Base-by-base conservation (phyloP, 2,797 vertebrate genomes). In the Brachyalestes nurse region DNA sequence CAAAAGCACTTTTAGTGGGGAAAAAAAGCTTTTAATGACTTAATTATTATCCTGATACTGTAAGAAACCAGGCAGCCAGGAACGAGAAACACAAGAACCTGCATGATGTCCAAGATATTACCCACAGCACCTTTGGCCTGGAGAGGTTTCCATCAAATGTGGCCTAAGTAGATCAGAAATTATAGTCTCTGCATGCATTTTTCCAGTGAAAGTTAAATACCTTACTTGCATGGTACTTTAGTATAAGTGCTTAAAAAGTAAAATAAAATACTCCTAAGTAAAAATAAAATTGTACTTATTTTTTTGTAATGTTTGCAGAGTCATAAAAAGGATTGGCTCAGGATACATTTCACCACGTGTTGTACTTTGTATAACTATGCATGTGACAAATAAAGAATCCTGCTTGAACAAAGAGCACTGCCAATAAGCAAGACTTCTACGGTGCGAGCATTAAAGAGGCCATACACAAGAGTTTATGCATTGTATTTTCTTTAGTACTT, bases 401-500 rank as follows among this genome's bases (percentile, higher is more conserved):
- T 49, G 47, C 9, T 49, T 49, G 9, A 10, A 49, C 66, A 70
- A 47, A 42, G 9, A 2, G 2, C 2, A 23, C 66, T 51, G 17
- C 21, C 14, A 28, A 6, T 53, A 19, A 12, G 9, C 40, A 9
- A 45, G 40, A 67, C 45, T 10, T 57, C 16, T 19, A 28, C 45
- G 28, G 45, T 40, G 53, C 45, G 23, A 40, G 3, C 58, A 83
- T n/a, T 53, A 74, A 62, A 87, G 55, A 80, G 85, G 91, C 87
- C 85, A 64, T 82, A 80, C 72, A 84, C 77, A 78, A 55, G 79
- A 78, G 71, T 65, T 83, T 86, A 89, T 91, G 89, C 91, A 89
- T 93, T 93, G 91, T 87, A 92, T 93, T 90, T 93, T 93, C 91
- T 92, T 95, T 94, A 94, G 93, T 95, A 94, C 88, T 94, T 94